Conservation (phyloP, 2,113 vertebrate genomes). For the Mobula hypostoma region DNA sequence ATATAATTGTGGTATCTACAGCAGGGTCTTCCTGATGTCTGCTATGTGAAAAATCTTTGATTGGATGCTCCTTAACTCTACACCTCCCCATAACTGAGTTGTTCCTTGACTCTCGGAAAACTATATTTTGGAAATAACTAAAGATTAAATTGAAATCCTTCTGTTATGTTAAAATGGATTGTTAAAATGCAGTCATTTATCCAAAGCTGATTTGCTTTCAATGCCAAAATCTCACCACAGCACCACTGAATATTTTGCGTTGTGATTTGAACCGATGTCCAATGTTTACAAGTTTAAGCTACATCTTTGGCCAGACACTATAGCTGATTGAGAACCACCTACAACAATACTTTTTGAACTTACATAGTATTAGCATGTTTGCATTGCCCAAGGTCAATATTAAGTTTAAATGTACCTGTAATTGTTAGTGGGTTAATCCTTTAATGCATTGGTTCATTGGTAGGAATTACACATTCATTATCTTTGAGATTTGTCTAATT, state of each 20-base stretch:
- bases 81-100: too few species aligned
- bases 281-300: not conserved
- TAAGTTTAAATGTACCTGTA: not conserved
- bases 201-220: not conserved
- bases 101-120: not conserved
- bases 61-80: too few species aligned
- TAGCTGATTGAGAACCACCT: not conserved
- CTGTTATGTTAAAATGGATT: not conserved
- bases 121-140: not conserved
- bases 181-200: not conserved
- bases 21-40: too few species aligned
- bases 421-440: not conserved
- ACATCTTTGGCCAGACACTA: not conserved
- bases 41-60: too few species aligned
- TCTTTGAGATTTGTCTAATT: not conserved
- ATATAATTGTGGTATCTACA: too few species aligned
- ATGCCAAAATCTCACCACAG: not conserved
- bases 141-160: not conserved
- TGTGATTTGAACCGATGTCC: not conserved
- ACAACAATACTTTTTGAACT: not conserved
- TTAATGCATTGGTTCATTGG: not conserved
- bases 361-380: not conserved
- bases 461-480: not conserved
- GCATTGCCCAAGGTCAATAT: not conserved
- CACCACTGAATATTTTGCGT: not conserved